phyloP scores from a whole-genome alignment of 2,113 vertebrate species.

The Tapirus terrestris region DNA sequence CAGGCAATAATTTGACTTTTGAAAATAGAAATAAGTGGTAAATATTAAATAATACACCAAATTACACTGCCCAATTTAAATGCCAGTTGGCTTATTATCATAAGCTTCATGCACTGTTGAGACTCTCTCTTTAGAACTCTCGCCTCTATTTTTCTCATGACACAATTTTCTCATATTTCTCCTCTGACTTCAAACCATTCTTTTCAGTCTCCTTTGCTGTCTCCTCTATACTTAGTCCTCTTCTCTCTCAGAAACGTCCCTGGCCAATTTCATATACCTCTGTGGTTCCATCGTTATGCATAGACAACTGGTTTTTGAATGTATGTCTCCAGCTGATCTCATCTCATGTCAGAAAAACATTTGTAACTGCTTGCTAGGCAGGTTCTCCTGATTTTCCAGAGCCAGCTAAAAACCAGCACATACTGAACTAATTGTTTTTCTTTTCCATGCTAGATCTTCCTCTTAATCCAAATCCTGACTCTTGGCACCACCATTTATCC shows the following conservation, averaged over 20 bases:
- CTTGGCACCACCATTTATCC: neutral
- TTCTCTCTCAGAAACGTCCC: neutral
- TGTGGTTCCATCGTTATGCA: neutral
- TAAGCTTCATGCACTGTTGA: neutral
- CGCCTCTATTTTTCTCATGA: neutral
- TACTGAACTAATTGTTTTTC: neutral
- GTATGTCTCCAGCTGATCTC: neutral
- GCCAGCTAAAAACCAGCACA: neutral
- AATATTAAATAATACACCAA: neutral
- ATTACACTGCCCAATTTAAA: neutral
- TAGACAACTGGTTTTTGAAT: neutral
- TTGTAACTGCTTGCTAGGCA: neutral
- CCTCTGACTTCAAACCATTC: neutral
- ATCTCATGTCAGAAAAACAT: neutral
- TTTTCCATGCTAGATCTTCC: neutral
- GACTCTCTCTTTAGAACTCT: neutral
- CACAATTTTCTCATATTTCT: neutral
- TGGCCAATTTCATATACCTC: neutral
- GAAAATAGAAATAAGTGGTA: neutral
- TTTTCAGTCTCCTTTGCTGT: neutral
- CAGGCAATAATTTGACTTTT: neutral
- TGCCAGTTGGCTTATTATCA: neutral
- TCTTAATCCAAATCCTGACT: neutral
- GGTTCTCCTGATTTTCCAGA: neutral
- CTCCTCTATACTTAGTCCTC: neutral